Evolutionary conservation across 2,113 vertebrate genomes (phyloP), one percentile per base, ranked within the genome.

Genomic region (Neolamprologus fasciatus): DNA sequence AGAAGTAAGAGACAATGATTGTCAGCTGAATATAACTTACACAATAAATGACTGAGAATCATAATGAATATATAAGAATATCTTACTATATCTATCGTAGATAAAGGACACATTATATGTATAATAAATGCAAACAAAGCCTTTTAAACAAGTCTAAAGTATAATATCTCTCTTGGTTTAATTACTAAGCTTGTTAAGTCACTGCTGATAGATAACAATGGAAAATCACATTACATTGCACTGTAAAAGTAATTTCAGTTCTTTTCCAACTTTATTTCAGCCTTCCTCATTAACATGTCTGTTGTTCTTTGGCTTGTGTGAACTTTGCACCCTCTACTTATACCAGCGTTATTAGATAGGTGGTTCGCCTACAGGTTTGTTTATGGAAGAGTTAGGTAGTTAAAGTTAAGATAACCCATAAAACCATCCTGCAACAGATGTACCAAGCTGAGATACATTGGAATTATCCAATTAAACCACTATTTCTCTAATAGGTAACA

Each of bases 261-360:
- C 40, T 17, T 26, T 73, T 45, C 37, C 0, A 73, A 23, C 0
- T 73, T 26, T 23, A 73, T 73, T 73, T 73, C 40, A 76, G 9
- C 40, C 68, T 47, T 76, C 68, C 6, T 47, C 68, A 26, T 73
- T 47, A 28, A 26, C 2, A 42, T 45, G 68, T 73, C 68, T 47
- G 13, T 28, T 17, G 14, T 45, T 47, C 37, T 23, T 42, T 71
- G 66, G 2, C 19, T 68, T 23, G 7, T 68, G n/a, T 71, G 66
- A 40, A 45, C 66, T 73, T 73, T 45, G 21, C 21, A 73, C 37
- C 37, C 7, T 71, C 37, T 21, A 13, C 8, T 73, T 73, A 10
- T 73, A 0, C 9, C 9, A 73, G 23, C 1, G 0, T 17, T 47
- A 47, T 73, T 45, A 28, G 68, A 45, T 26, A 47, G 21, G 40